These are phyloP conservation scores for Protodeltote pygarga DNA, from an alignment of 2,888 invertebrate species.

Conservation along the genomic window DNA sequence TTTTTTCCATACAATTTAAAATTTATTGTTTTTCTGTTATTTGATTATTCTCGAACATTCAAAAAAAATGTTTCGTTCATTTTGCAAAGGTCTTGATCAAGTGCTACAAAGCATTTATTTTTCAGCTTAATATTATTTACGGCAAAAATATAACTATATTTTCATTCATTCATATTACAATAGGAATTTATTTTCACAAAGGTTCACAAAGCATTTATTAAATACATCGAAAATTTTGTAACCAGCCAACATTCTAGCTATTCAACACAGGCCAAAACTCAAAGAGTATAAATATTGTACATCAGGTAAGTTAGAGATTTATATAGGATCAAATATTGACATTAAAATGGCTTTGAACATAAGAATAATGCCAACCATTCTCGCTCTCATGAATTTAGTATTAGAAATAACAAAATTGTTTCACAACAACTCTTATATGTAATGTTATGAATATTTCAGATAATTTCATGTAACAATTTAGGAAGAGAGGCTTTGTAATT, in stretches of 20 bases:
- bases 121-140: no score
- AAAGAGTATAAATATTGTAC: slow-evolving; percentile 45
- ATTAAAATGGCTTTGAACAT: slow-evolving; percentile 48
- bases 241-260: slow-evolving; percentile 31
- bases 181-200: no score
- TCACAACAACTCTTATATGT: slow-evolving; percentile 25
- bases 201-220: no score
- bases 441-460: slow-evolving; percentile 29
- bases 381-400: slow-evolving; percentile 26
- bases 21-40: slow-evolving; percentile 7
- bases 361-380: slow-evolving; percentile 44
- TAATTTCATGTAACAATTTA: slow-evolving; percentile 26
- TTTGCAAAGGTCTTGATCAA: no score
- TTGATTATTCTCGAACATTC: slow-evolving; percentile 15
- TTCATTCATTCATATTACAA: no score
- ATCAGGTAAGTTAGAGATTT: slow-evolving; percentile 39
- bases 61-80: no score
- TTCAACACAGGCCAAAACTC: slow-evolving; percentile 24
- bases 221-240: no score
- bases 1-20: slow-evolving; percentile 17
- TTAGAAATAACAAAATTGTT: slow-evolving; percentile 25
- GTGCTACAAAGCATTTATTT: no score
- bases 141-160: no score
- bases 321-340: slow-evolving; percentile 44
- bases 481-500: slow-evolving; percentile 14